Evolutionary conservation across 2,888 invertebrate genomes (phyloP), one percentile per base, ranked within the genome.

Genomic region (Lithophane ornitopus): DNA sequence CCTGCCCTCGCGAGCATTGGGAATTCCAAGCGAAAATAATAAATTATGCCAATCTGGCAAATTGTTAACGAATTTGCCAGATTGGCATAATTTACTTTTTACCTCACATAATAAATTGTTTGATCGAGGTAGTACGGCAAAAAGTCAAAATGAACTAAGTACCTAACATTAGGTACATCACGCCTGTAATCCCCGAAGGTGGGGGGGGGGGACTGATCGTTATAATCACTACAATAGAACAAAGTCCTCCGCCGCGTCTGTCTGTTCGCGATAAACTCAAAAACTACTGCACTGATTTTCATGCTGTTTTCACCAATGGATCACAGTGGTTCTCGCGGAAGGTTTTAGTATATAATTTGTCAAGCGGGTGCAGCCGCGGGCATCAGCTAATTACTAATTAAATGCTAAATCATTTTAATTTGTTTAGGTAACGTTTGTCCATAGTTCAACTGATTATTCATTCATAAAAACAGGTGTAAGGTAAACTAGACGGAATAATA

Each of bases 381-480:
- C n/a, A n/a, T n/a, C n/a, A n/a, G n/a, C n/a, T n/a, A n/a, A n/a
- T n/a, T n/a, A n/a, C n/a, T n/a, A n/a, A n/a, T n/a, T n/a, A n/a
- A n/a, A 68, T 52, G 22, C 16, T 61, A 34, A 59, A 54, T 28
- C 3, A 46, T 61, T 54, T 34, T 41, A 44, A 56, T 67, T n/a
- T 67, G 39, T 67, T 67, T 56, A n/a, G 7, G 19, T 49, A 34
- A 44, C 28, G 14, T 39, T 26, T 78, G 26, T 26, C 6, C 34
- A n/a, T 65, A 58, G 16, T 54, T n/a, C 19, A 71, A 41, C n/a
- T 49, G 61, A 34, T 56, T 58, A 66, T 58, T 58, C 11, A 58
- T 63, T 46, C 14, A 34, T 46, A 63, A 39, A 39, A 80, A 80
- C 67, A 68, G 34, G 62, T 63, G 56, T 68, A 52, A 67, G 56